Evolutionary conservation across 2,888 invertebrate genomes (phyloP).

Genomic region (Macrosoma leucophasiata): DNA sequence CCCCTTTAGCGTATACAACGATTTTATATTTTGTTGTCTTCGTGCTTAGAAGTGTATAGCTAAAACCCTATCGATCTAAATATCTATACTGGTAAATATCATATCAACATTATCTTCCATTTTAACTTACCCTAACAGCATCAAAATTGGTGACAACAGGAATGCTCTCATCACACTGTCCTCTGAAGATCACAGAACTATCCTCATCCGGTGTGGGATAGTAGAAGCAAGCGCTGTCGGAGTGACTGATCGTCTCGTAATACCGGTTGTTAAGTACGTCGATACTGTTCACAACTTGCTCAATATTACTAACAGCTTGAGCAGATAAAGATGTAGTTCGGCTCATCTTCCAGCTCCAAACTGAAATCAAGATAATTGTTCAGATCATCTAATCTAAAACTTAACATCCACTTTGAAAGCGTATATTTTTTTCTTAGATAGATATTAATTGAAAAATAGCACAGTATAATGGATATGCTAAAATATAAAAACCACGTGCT

Average conservation of each 20-base stretch:
- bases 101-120: background rate
- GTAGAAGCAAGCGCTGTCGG: constrained; percentile 34
- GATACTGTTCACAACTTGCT: constrained; percentile 28
- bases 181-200: constrained; percentile 35
- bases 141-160: constrained; percentile 34
- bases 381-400: too few relatives aligned
- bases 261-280: constrained; percentile 36
- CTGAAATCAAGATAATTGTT: too few relatives aligned
- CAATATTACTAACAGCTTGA: constrained; percentile 30
- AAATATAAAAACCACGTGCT: too few relatives aligned
- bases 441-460: too few relatives aligned
- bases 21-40: too few relatives aligned
- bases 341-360: constrained; percentile 49
- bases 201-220: constrained; percentile 29
- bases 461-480: too few relatives aligned
- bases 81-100: too few relatives aligned
- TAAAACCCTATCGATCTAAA: too few relatives aligned
- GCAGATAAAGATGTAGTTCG: constrained; percentile 30
- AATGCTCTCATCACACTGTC: constrained; percentile 35
- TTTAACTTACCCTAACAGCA: constrained; percentile 28
- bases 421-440: too few relatives aligned
- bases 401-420: too few relatives aligned
- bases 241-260: constrained; percentile 32
- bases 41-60: too few relatives aligned
- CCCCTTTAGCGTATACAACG: too few relatives aligned